Conservation (phyloP, 1,140 invertebrate genomes). For the Solenopsis fugax region DNA sequence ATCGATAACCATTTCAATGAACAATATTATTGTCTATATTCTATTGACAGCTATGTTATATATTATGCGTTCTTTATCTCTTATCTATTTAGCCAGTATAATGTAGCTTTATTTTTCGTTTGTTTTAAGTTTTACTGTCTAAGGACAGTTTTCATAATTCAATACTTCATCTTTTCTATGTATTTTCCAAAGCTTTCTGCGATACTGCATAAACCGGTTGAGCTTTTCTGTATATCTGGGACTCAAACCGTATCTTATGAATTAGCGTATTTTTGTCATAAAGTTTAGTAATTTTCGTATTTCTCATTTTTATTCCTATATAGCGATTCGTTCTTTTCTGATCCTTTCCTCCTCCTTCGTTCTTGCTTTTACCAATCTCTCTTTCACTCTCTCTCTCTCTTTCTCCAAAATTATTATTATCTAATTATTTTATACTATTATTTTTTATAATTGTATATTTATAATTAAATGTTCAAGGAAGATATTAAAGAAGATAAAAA, state of each 20-base stretch:
- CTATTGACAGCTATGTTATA: too few species aligned
- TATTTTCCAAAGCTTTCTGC: too few species aligned
- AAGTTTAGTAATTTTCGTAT: background rate
- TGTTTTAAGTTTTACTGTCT: too few species aligned
- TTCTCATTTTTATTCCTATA: background rate
- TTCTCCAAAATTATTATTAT: background rate
- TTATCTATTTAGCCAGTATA: too few species aligned
- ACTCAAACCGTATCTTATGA: background rate
- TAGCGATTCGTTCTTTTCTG: background rate
- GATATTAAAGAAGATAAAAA: background rate
- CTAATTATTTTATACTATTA: constrained; percentile 2
- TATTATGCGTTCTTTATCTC: too few species aligned
- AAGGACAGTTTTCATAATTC: too few species aligned
- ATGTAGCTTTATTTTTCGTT: too few species aligned
- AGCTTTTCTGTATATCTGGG: too few species aligned
- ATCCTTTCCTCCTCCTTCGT: background rate
- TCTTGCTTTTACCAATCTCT: background rate
- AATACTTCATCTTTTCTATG: too few species aligned
- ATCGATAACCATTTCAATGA: too few species aligned
- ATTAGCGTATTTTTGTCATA: background rate
- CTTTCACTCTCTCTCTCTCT: background rate
- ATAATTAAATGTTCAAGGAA: background rate
- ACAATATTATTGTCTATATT: too few species aligned
- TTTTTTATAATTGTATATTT: constrained; percentile 4
- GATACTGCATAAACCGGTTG: too few species aligned